Base-by-base conservation (phyloP, 2,797 vertebrate species). In the Steatocranus sp. region DNA sequence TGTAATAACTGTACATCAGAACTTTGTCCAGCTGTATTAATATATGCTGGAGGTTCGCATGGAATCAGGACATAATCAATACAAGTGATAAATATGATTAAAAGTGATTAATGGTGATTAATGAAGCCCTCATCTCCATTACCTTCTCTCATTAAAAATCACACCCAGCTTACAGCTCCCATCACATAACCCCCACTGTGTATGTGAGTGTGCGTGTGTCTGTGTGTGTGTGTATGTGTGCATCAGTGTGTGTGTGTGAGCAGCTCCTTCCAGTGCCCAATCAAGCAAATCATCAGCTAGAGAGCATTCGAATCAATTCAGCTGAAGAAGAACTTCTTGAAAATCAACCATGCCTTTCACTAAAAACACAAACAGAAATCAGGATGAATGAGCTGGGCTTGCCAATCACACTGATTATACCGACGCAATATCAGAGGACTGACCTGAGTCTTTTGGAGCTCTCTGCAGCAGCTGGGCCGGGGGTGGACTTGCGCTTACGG, bases 371-470 rank as follows among this genome's bases (percentile, higher is more conserved):
- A 94, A 94, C 93, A 95, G 91, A 92, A 91, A 94, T 93, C 91
- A 91, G 91, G 91, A 82, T 88, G 91, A 93, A 93, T 92, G 92
- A 93, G 93, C 87, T 7, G 90, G 88, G 92, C 92, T 92, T 87
- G 90, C 92, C 93, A 94, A 93, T 94, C 94, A 94, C 86, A 61
- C 92, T 92, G 93, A 93, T 94, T 94, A 92, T 93, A 82, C 85
- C 78, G 91, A 89, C 78, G 86, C 81, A 83, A 38, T 61, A 90
- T 90, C 91, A 78, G 83, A 95, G 83, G 66, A 89, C 98, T 97
- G 95, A 98, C 98, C 97, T 97, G 95, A 97, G 96, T 94, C 96
- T 97, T 93, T 96, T 96, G 80, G 93, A 91, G 85, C 86, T 86
- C 70, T 97, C 96, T 25, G 91, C 78, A 46, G 91, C 86, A 73